Evolutionary conservation across 2,888 invertebrate species (phyloP).

Genomic region (Campoplex capitator): DNA sequence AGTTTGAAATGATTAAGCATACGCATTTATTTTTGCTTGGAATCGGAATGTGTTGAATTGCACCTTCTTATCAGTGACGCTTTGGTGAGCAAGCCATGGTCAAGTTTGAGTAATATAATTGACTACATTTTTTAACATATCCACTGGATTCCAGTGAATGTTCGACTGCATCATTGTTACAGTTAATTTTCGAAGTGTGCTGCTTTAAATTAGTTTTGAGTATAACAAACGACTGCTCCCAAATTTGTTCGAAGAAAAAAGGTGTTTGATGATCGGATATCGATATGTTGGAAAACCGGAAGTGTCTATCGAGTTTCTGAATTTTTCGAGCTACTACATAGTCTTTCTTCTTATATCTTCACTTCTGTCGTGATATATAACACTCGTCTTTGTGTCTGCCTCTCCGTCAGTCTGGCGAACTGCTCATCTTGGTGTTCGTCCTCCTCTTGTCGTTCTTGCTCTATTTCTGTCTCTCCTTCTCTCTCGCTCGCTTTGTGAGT

Average conservation of each 20-base stretch:
- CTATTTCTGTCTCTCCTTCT: conserved; percentile 19
- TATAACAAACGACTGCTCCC: background rate
- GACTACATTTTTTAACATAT: background rate
- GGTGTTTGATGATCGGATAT: conserved; percentile 30
- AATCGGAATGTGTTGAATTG: background rate
- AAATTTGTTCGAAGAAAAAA: background rate
- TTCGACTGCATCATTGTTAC: background rate
- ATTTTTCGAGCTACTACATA: conserved; percentile 26
- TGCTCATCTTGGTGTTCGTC: conserved; percentile 62
- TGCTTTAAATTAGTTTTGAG: background rate
- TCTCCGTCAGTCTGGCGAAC: conserved; percentile 61
- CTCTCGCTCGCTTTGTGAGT: background rate
- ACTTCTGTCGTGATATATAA: conserved; percentile 42
- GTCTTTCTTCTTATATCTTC: background rate
- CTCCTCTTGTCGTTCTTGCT: background rate
- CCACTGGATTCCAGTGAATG: background rate
- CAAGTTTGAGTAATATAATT: background rate
- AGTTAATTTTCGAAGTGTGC: background rate
- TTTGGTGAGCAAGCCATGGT: background rate
- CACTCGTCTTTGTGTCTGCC: conserved; percentile 59
- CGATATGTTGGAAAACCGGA: conserved; percentile 33
- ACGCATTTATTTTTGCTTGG: background rate
- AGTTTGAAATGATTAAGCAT: background rate
- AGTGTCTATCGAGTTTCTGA: conserved; percentile 40
- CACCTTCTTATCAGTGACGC: background rate